phyloP scores from a whole-genome alignment of 1,140 invertebrate species.

The Hypsibius dujardini region DNA sequence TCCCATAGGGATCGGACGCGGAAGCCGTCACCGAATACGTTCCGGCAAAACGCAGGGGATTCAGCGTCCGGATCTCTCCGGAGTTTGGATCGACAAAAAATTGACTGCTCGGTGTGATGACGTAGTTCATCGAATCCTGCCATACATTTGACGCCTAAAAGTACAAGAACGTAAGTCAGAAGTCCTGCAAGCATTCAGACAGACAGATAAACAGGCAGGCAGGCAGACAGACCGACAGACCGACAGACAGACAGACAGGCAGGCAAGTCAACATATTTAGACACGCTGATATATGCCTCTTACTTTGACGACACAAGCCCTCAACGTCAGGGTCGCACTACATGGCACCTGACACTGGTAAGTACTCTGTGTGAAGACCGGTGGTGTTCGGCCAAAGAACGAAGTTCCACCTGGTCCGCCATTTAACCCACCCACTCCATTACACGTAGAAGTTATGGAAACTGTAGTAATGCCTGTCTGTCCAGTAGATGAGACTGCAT shows the following conservation, averaged over 20 bases:
- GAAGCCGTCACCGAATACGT: not conserved
- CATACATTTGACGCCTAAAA: not conserved
- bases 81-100: not conserved
- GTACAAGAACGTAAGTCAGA: no score
- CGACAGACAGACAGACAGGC: no score
- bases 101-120: not conserved
- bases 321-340: not conserved
- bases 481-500: not conserved
- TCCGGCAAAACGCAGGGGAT: not conserved
- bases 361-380: not conserved
- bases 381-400: not conserved
- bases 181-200: no score
- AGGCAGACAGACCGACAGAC: no score
- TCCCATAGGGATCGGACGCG: not conserved
- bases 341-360: not conserved
- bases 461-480: not conserved
- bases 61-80: constrained; percentile 3
- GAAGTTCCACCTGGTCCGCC: not conserved
- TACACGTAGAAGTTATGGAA: not conserved
- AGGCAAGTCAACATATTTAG: no score
- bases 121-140: constrained; percentile 5
- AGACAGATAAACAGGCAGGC: no score
- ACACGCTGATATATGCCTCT: no score
- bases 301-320: not conserved
- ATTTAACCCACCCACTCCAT: no score